Evolutionary conservation across 2,113 vertebrate genomes (phyloP), one percentile per base, ranked within the genome.

Genomic region (Nothocercus nigrocapillus): DNA sequence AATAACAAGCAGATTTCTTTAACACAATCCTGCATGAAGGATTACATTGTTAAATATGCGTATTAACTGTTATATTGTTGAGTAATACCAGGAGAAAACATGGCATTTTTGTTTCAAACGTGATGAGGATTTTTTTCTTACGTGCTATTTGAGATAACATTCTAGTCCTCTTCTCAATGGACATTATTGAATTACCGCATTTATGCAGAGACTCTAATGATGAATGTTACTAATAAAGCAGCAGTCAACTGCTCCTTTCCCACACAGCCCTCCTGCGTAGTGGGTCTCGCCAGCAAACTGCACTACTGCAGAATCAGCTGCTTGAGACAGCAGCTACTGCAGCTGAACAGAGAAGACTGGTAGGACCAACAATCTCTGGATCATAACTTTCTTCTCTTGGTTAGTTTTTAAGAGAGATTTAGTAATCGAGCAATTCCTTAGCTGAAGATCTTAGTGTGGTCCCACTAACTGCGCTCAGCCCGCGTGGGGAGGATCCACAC

Each of bases 151-250:
- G 70, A 88, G 85, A 28, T 24, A 85, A 80, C 73, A 73, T 47
- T 69, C 30, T 68, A 53, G 51, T 68, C 36, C 22, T 3, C 49
- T 80, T 89, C 91, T 88, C 54, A 85, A 58, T 16, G 19, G 13
- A 64, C 67, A 74, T 3, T 77, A 1, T 36, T 67, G 70, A 85
- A 76, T 49, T 66, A 74, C n/a, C 64, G 73, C 74, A 83, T 47
- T 75, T 87, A 68, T 68, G 25, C 21, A 88, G 51, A 88, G 28
- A 70, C 77, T 53, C 44, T 13, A 87, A 34, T 63, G 79, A 94
- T n/a, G 16, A 85, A 81, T 64, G 34, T 47, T 56, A 68, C 38
- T 88, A 88, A 94, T 83, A 89, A 89, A 88, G 61, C 24, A 87
- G 45, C 9, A 89, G 54, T 56, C 63, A 62, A 72, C 40, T 67